phyloP scores from a whole-genome alignment of 23 tunicate genomes.

The Clavelina lepadiformis region DNA sequence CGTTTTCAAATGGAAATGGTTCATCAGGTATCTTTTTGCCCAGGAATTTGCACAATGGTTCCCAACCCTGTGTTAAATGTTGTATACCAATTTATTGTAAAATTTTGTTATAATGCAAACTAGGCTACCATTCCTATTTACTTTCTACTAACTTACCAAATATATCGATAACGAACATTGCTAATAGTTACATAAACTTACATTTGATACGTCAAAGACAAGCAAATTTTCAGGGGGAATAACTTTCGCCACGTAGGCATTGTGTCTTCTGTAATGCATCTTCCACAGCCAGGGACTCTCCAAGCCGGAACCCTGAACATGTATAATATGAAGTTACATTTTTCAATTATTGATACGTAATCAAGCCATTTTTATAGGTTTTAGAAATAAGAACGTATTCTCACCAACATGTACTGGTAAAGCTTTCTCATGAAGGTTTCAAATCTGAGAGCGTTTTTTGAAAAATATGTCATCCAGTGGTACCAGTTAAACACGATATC shows the following conservation, averaged over 20 bases:
- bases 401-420: conserved; percentile 35
- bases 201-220: conserved; percentile 37
- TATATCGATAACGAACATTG: not conserved
- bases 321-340: not conserved
- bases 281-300: conserved; percentile 48
- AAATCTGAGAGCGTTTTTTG: conserved; percentile 7
- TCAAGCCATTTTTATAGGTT: too few relatives aligned
- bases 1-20: conserved; percentile 53
- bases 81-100: not conserved
- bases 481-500: conserved; percentile 1
- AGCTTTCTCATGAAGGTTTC: conserved; percentile 29
- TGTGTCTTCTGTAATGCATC: conserved; percentile 43
- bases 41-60: conserved; percentile 51
- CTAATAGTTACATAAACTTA: conserved; percentile 2
- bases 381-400: too few relatives aligned
- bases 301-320: conserved; percentile 17
- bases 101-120: not conserved
- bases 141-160: not conserved
- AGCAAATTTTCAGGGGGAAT: conserved; percentile 41
- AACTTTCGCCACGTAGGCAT: conserved; percentile 38
- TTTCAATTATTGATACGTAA: too few relatives aligned
- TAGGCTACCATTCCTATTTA: not conserved
- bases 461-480: conserved; percentile 39
- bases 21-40: conserved; percentile 35
- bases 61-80: conserved; percentile 42